phyloP scores from a whole-genome alignment of 2,888 invertebrate species.

The Seladonia tumulorum region DNA sequence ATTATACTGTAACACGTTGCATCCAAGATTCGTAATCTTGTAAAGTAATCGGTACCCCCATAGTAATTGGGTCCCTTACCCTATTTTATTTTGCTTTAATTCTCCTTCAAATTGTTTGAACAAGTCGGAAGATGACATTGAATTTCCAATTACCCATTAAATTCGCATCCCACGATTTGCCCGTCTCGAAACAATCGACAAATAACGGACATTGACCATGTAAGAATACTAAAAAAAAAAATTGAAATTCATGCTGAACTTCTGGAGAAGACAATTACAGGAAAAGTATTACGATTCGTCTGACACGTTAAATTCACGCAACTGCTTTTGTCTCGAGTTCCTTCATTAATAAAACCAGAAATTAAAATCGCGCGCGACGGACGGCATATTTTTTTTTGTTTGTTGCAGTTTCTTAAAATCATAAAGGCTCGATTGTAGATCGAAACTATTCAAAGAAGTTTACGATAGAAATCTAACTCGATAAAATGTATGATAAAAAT shows the following conservation, averaged over 20 bases:
- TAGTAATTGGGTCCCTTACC: too few relatives aligned
- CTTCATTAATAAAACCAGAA: background rate
- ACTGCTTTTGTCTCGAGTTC: background rate
- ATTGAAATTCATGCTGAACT: background rate
- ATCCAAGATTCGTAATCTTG: too few relatives aligned
- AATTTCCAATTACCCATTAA: background rate
- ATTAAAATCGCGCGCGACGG: background rate
- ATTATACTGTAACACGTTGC: too few relatives aligned
- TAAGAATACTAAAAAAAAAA: background rate
- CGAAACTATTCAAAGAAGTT: background rate
- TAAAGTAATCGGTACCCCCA: too few relatives aligned
- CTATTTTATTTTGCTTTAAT: background rate
- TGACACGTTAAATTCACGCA: background rate
- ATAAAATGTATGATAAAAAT: background rate
- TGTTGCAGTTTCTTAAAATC: background rate
- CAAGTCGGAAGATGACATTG: background rate
- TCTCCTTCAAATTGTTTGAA: background rate
- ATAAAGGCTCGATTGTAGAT: background rate
- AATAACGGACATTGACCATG: background rate
- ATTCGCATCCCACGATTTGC: background rate
- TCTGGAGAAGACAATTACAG: background rate
- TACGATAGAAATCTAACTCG: background rate
- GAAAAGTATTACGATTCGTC: background rate
- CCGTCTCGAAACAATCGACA: background rate
- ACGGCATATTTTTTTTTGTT: background rate